Evolutionary conservation across 2,797 vertebrate genomes (phyloP).

Genomic region (Poecilia picta): DNA sequence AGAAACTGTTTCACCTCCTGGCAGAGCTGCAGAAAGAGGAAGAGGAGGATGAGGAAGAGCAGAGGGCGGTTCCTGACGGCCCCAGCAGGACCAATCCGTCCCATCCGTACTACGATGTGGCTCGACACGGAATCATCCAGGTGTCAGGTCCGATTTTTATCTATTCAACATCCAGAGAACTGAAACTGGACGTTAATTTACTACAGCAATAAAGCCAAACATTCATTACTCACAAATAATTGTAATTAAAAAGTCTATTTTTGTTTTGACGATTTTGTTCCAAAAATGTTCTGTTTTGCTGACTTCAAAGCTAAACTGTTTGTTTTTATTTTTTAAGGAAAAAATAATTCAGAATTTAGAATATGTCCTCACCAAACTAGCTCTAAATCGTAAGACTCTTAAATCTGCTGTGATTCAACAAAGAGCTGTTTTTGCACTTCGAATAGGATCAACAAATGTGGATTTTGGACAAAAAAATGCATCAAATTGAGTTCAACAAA

Average conservation of each 20-base stretch:
- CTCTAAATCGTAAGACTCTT: no score
- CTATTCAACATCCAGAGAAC: neutral
- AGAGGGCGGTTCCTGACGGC: neutral
- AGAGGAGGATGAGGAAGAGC: constrained; percentile 67
- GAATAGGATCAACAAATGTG: no score
- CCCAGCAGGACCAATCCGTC: constrained; percentile 60
- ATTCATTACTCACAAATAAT: neutral
- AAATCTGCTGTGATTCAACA: neutral
- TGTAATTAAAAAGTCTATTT: neutral
- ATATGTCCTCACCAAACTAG: no score
- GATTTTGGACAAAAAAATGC: no score
- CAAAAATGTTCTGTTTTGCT: neutral
- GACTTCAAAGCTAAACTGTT: neutral
- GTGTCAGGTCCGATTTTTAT: constrained; percentile 79
- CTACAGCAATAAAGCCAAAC: neutral
- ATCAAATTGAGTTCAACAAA: no score
- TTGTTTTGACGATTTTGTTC: neutral
- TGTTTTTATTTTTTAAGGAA: neutral
- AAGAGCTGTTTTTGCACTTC: no score
- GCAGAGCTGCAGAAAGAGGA: constrained; percentile 80
- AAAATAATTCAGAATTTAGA: neutral
- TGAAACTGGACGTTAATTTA: neutral
- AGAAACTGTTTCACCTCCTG: neutral
- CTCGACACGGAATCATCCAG: constrained; percentile 88
- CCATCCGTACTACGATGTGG: constrained; percentile 88